These are phyloP conservation scores for Drosophila subpulchrella DNA, from an alignment of 1,140 invertebrate species.

Conservation along the genomic window DNA sequence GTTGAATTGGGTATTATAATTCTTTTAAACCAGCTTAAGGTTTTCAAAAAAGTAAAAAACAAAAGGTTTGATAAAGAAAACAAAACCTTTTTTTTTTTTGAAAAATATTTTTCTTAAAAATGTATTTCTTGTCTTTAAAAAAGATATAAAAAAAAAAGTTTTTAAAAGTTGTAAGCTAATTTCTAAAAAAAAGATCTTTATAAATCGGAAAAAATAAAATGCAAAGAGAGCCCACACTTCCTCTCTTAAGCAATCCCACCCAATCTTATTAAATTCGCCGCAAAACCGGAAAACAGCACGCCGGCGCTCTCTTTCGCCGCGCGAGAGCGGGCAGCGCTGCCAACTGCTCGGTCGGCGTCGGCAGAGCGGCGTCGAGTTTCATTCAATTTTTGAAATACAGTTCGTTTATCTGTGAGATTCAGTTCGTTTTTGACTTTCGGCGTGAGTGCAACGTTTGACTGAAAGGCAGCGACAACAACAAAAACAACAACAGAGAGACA, in stretches of 20 bases:
- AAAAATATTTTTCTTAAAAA: no score
- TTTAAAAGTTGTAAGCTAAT: not conserved
- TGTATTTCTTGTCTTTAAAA: not conserved
- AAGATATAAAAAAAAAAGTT: no score
- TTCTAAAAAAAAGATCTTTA: not conserved
- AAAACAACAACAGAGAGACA: slow-evolving; percentile 16
- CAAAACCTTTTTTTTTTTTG: no score
- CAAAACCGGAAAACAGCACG: slow-evolving; percentile 51
- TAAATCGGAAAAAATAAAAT: not conserved
- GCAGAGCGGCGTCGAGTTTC: slow-evolving; percentile 68
- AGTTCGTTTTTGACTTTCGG: slow-evolving; percentile 77
- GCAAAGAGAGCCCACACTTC: slow-evolving; percentile 1
- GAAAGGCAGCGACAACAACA: slow-evolving; percentile 25
- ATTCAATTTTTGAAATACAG: slow-evolving; percentile 57
- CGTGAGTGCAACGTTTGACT: slow-evolving; percentile 76
- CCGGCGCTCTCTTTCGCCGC: slow-evolving; percentile 27
- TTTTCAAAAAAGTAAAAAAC: no score
- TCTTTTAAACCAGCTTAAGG: no score
- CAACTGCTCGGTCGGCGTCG: slow-evolving; percentile 10
- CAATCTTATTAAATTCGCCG: slow-evolving; percentile 56
- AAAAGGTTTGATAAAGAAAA: no score
- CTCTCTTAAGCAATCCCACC: slow-evolving; percentile 4
- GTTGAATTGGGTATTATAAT: no score
- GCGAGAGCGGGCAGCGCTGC: slow-evolving; percentile 1
- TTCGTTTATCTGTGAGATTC: slow-evolving; percentile 35